These are phyloP conservation scores for Euzetes globulus DNA, from an alignment of 2,888 invertebrate genomes.

Conservation along the genomic window DNA sequence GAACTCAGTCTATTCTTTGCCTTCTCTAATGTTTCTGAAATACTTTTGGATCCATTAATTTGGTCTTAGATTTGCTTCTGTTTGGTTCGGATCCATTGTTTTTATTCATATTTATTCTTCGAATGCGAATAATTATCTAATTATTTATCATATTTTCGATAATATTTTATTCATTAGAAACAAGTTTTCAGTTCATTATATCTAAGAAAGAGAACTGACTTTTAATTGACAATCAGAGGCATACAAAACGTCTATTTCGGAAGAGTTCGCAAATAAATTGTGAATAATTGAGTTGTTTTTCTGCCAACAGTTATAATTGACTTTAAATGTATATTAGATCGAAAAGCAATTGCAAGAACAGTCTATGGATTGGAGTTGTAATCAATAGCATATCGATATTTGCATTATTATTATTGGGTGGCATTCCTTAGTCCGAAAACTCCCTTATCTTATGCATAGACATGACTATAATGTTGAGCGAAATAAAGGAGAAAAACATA, in stretches of 20 bases:
- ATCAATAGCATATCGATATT: not conserved
- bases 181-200: constrained; percentile 27
- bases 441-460: not conserved
- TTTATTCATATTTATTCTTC: not conserved
- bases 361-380: no score
- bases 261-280: not conserved
- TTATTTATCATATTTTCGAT: constrained; percentile 6
- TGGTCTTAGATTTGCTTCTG: not conserved
- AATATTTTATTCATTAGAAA: not conserved
- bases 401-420: constrained; percentile 13
- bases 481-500: no score
- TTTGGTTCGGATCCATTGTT: not conserved
- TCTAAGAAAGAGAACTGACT: not conserved
- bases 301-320: constrained; percentile 11
- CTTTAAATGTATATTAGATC: constrained; percentile 22
- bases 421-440: not conserved
- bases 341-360: not conserved
- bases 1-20: not conserved
- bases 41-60: not conserved
- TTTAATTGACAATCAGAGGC: not conserved
- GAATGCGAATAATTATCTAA: constrained; percentile 9
- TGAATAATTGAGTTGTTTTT: constrained; percentile 19
- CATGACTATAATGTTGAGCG: no score
- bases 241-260: not conserved
- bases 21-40: not conserved